A percentile compares a stretch with the other conserved stretches of the same genome.
Conservation (phyloP, 2,113 vertebrate genomes). For the Elephas maximus region DNA sequence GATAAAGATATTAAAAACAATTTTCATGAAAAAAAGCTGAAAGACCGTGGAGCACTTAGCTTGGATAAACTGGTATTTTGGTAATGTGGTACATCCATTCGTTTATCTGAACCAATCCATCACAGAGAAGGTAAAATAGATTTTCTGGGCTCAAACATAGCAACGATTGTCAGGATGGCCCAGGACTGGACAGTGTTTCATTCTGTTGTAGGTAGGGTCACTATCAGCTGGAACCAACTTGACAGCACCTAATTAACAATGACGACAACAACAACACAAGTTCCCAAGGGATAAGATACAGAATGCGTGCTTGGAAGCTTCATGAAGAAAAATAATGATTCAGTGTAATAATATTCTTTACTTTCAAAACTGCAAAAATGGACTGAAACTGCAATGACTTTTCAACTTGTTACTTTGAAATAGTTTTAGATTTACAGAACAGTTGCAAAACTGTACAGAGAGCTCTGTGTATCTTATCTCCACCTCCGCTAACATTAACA, state of each 20-base stretch:
- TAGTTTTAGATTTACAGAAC: background rate
- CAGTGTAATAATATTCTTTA: slow-evolving; percentile 6
- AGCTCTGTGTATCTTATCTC: background rate
- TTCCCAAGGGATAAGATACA: slow-evolving; percentile 12
- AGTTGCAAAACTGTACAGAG: background rate
- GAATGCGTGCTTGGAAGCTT: background rate
- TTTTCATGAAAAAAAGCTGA: slow-evolving; percentile 42
- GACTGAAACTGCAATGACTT: background rate
- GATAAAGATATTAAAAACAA: background rate
- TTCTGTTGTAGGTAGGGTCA: too few species aligned
- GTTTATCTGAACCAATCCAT: slow-evolving; percentile 48
- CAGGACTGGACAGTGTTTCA: too few species aligned
- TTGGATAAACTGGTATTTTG: slow-evolving; percentile 36
- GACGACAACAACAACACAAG: too few species aligned
- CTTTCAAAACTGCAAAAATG: background rate
- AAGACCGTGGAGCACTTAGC: slow-evolving; percentile 32
- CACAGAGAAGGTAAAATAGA: background rate
- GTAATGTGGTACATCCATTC: slow-evolving; percentile 18
- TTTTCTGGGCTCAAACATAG: background rate
- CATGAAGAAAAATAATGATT: slow-evolving; percentile 52
- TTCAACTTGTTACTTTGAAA: background rate
- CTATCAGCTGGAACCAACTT: too few species aligned
- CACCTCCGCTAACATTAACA: background rate
- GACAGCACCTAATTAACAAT: too few species aligned
- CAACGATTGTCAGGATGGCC: too few species aligned